Conservation (phyloP, 2,113 vertebrate species). For the Zeus faber region DNA sequence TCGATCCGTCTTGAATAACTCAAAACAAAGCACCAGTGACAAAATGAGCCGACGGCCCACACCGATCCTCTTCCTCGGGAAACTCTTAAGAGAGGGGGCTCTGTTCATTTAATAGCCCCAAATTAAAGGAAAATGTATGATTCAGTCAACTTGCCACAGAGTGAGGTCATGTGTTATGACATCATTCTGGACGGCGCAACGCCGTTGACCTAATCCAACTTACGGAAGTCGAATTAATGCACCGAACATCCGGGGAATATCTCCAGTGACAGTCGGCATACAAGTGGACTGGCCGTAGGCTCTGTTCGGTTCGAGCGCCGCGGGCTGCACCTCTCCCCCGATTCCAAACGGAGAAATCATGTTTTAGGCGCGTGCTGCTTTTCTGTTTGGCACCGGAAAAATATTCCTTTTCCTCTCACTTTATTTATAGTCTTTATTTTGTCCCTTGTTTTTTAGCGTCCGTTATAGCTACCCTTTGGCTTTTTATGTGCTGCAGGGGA, state of each 20-base stretch:
- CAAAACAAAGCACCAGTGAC: constrained; percentile 57
- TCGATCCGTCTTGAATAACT: too few relatives aligned
- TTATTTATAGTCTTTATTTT: constrained; percentile 47
- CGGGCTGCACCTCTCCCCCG: too few relatives aligned
- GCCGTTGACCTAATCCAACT: constrained; percentile 59
- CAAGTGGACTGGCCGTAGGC: neutral
- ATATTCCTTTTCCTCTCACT: constrained; percentile 15
- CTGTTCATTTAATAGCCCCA: constrained; percentile 74
- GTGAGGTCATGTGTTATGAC: constrained; percentile 77
- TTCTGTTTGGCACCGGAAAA: too few relatives aligned
- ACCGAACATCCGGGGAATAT: constrained; percentile 47
- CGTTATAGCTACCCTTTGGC: constrained; percentile 40
- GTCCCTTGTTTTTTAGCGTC: constrained; percentile 40
- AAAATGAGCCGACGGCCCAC: constrained; percentile 50
- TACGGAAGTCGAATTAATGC: constrained; percentile 56
- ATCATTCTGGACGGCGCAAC: constrained; percentile 64
- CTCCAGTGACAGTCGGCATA: neutral
- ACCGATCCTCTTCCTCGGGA: constrained; percentile 50
- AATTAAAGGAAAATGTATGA: constrained; percentile 79
- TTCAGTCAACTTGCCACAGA: constrained; percentile 72
- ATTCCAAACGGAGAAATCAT: too few relatives aligned
- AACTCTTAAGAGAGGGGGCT: constrained; percentile 62
- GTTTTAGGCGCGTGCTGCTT: too few relatives aligned
- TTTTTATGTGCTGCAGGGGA: constrained; percentile 47
- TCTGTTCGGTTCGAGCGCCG: too few relatives aligned